These are phyloP conservation scores for Caenorhabditis becei DNA, from an alignment of 2,888 invertebrate genomes.

Conservation along the genomic window DNA sequence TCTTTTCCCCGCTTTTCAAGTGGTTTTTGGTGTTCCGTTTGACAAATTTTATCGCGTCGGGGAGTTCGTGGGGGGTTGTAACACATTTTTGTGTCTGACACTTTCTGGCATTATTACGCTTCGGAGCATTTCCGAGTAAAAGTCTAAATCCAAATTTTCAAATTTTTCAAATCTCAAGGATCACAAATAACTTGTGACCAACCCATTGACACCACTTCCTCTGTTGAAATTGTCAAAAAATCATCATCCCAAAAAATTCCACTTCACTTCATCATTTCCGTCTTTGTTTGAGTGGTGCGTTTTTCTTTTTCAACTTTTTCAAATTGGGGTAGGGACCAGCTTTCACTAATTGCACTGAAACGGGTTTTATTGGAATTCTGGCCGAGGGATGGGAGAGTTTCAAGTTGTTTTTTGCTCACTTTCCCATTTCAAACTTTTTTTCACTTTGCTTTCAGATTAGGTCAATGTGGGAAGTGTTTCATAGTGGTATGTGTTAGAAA, in stretches of 20 bases:
- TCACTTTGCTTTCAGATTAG: not conserved
- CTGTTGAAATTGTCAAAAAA: too few relatives aligned
- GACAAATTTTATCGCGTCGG: too few relatives aligned
- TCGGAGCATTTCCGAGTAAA: slow-evolving; percentile 13
- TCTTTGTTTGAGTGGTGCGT: not conserved
- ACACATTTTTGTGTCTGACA: slow-evolving; percentile 5
- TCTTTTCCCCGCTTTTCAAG: not conserved
- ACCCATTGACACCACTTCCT: slow-evolving; percentile 6
- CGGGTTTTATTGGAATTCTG: slow-evolving; percentile 41
- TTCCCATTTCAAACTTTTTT: not conserved
- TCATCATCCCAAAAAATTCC: too few relatives aligned
- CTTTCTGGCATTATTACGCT: slow-evolving; percentile 11
- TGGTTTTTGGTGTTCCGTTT: slow-evolving; percentile 6
- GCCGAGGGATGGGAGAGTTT: not conserved
- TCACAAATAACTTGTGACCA: not conserved
- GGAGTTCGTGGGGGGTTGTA: not conserved
- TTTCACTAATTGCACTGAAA: slow-evolving; percentile 52
- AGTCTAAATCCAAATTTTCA: too few relatives aligned
- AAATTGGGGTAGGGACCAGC: slow-evolving; percentile 43
- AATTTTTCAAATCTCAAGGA: not conserved
- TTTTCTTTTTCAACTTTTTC: not conserved
- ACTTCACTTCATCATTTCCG: not conserved
- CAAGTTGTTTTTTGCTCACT: slow-evolving; percentile 22
- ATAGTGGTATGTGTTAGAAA: not conserved
- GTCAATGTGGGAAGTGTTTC: not conserved